Evolutionary conservation across 2,797 vertebrate genomes (phyloP), one percentile per base, ranked within the genome.

Genomic region (Scarus forsteni): DNA sequence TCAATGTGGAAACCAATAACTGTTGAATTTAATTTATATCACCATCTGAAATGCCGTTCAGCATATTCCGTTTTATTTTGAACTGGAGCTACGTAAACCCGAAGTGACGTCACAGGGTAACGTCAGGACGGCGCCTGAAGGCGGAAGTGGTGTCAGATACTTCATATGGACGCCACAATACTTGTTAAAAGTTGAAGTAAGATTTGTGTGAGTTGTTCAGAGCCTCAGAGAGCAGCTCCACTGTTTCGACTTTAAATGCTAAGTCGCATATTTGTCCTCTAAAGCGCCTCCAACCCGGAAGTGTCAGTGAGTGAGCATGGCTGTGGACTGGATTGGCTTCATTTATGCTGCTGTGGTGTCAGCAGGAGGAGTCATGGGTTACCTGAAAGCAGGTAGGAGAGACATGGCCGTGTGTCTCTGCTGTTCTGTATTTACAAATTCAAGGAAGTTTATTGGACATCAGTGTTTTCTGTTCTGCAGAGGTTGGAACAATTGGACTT

Each of bases 351-450:
- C 92, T 8, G 83, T 97, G 78, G 93, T 97, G 66, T 85, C 93
- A 10, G 85, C 92, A 42, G 97, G 97, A 75, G 97, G 97, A 54
- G 69, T 97, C 12, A 68, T 94, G 0, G 96, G 96, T 60, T 98
- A 94, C 66, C 71, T 90, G 14, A 98, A 95, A 93, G 96, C 97
- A 92, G 97, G 96, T 97, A 83, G 2, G 58, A 14, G 27, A 52
- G 2, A 34, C 34, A 45, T n/a, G 11, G 10, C n/a, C 13, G 2
- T 19, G 13, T 51, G 5, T 51, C 6, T 10, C 7, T 16, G 40
- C 40, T 10, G 27, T 27, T 27, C 27, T 27, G 27, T 27, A 27
- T 27, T 27, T 27, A 27, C 27, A 27, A 27, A 27, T 2, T 27
- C 27, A 27, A 27, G 27, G 27, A 27, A 27, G 4, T 4, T 27